Evolutionary conservation across 2,888 invertebrate genomes (phyloP).

Genomic region (Drosophila flavopinicola): DNA sequence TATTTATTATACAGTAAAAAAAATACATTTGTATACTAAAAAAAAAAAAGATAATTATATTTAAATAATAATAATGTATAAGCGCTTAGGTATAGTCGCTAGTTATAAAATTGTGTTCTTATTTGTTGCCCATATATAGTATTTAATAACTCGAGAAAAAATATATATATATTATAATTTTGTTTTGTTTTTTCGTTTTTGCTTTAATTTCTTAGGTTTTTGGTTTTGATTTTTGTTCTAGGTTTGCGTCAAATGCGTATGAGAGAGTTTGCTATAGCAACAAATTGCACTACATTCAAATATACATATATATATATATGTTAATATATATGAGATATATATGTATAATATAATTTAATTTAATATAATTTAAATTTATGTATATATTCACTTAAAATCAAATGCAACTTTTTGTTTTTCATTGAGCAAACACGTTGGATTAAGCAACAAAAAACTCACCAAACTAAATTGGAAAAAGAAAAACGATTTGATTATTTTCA

Average conservation of each 20-base stretch:
- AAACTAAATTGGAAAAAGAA: conserved; percentile 25
- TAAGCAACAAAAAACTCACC: conserved; percentile 36
- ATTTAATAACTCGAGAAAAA: conserved; percentile 44
- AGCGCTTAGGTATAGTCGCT: conserved; percentile 47
- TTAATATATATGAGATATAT: conserved; percentile 14
- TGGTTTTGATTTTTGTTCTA: conserved; percentile 34
- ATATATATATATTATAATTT: conserved; percentile 36
- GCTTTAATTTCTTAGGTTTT: conserved; percentile 17
- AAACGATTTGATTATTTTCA: conserved; percentile 21
- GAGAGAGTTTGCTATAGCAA: conserved; percentile 61
- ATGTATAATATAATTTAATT: conserved; percentile 26
- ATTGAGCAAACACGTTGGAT: conserved; percentile 54
- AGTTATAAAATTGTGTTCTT: conserved; percentile 32
- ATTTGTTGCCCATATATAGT: conserved; percentile 28
- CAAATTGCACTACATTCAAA: conserved; percentile 69
- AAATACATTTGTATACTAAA: conserved; percentile 20
- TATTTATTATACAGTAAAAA: conserved; percentile 49
- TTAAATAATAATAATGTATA: conserved; percentile 25
- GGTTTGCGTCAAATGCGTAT: conserved; percentile 32
- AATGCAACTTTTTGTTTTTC: conserved; percentile 57
- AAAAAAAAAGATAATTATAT: conserved; percentile 7
- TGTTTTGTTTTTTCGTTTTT: conserved; percentile 12
- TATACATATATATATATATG: conserved; percentile 28
- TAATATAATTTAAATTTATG: conserved; percentile 46
- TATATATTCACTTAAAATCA: conserved; percentile 55